Evolutionary conservation across 2,113 vertebrate species (phyloP), one percentile per base, ranked within the genome.

Genomic region (Shinisaurus crocodilurus): DNA sequence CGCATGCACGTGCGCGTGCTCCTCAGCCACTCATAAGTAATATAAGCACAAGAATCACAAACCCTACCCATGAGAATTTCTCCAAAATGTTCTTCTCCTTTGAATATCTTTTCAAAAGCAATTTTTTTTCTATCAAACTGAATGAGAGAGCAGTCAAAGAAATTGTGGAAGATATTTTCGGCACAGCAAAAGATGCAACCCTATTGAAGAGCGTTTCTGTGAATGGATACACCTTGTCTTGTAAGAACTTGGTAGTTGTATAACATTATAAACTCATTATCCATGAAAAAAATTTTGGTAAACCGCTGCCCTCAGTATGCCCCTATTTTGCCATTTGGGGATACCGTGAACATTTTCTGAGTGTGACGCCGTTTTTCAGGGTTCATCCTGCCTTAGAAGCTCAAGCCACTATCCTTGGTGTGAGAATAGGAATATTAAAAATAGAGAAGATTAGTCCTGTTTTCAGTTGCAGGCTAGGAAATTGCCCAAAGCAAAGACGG

Each of bases 211-310:
- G 29, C 54, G 69, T 3, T 34, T 80, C 90, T 90, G 88, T 63
- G 74, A 94, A 95, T 93, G 91, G 67, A 92, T 93, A 93, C 92
- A 87, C 88, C n/a, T n/a, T 54, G 7, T 54, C 82, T 88, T 23
- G 81, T 60, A 90, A 94, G 48, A 93, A 91, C 87, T 92, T 94
- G 87, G 84, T 91, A 94, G 88, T 90, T 93, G 82, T 93, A 85
- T 91, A 92, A 92, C 6, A 82, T 92, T 93, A 91, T 75, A 34
- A 90, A 93, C 57, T 92, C 92, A 90, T 85, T 91, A 94, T 90
- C 85, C 48, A 0, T 37, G 3, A 88, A 93, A 91, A n/a, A 91
- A 48, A 50, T 48, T 85, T 15, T 50, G 67, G 67, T 50, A 81
- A 57, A 81, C 34, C 32, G 32, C 16, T 85, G 3, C 20, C 43